A percentile compares a stretch with the other conserved stretches of the same genome.
These are phyloP conservation scores for Plebejus anna DNA, from an alignment of 2,888 invertebrate genomes.

Conservation along the genomic window DNA sequence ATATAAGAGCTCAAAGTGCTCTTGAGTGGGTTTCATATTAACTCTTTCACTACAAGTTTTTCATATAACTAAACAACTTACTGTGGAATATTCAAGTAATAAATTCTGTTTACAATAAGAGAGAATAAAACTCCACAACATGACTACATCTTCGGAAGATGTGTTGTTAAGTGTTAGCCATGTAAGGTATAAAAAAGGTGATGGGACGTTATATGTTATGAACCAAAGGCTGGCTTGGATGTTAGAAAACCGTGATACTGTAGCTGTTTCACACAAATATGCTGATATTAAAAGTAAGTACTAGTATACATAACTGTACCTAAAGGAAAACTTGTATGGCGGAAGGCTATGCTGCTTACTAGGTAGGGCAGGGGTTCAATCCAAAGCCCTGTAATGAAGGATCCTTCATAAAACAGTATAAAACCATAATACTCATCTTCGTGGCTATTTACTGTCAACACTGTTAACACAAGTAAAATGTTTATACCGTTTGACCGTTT, in stretches of 20 bases:
- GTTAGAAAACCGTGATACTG: conserved; percentile 94
- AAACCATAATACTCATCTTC: no score
- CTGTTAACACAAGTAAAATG: no score
- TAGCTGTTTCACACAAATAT: conserved; percentile 95
- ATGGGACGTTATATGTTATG: conserved; percentile 97
- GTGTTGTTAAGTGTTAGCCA: conserved; percentile 94
- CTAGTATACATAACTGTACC: neutral
- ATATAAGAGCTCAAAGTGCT: neutral
- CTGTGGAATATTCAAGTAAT: neutral
- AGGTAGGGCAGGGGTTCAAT: no score
- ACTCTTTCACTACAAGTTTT: neutral
- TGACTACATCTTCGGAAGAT: conserved; percentile 96
- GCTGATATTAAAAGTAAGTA: conserved; percentile 96
- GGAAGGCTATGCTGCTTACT: no score
- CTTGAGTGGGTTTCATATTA: neutral
- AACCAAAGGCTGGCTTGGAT: conserved; percentile 98
- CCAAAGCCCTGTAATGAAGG: no score
- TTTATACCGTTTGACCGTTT: no score
- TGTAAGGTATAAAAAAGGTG: conserved; percentile 97
- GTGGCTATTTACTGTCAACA: no score
- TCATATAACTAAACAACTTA: neutral
- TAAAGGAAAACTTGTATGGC: no score
- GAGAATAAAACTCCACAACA: conserved; percentile 46
- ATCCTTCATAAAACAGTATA: no score
- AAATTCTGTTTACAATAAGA: neutral